These are phyloP conservation scores for Bos javanicus DNA, from an alignment of 2,113 vertebrate species.

Conservation along the genomic window DNA sequence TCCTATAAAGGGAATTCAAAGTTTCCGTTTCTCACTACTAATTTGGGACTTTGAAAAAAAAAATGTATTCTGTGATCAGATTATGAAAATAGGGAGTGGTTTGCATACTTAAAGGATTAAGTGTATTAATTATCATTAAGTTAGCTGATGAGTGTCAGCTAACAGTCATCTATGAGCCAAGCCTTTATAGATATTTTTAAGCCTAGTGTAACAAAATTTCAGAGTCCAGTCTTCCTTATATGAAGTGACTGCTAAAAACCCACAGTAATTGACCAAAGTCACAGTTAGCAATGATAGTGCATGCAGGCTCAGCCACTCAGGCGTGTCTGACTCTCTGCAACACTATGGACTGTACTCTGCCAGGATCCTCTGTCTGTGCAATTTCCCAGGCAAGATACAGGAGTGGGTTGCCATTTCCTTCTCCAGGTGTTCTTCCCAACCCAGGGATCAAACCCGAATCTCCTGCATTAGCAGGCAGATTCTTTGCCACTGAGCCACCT, in stretches of 20 bases:
- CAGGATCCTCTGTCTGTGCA: neutral
- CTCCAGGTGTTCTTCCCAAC: neutral
- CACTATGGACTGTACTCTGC: neutral
- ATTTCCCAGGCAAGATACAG: neutral
- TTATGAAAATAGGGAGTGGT: slow-evolving; percentile 7
- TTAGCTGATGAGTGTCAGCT: neutral
- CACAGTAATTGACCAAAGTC: neutral
- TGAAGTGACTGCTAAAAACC: neutral
- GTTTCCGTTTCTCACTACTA: neutral
- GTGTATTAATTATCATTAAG: neutral
- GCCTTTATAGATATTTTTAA: neutral
- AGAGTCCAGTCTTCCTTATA: neutral
- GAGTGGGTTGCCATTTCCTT: neutral
- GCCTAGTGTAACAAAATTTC: neutral
- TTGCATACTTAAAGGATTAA: slow-evolving; percentile 21
- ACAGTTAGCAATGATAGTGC: neutral
- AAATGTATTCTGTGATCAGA: neutral
- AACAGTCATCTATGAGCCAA: neutral
- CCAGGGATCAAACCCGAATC: neutral
- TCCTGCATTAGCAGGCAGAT: neutral
- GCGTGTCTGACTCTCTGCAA: neutral
- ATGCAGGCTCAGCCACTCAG: neutral
- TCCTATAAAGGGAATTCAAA: neutral
- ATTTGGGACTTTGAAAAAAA: neutral
- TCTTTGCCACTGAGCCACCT: neutral